Percentiles rank a stretch among this genome's conserved stretches.
phyloP scores from a whole-genome alignment of 2,888 invertebrate species.

The Pecten maximus region DNA sequence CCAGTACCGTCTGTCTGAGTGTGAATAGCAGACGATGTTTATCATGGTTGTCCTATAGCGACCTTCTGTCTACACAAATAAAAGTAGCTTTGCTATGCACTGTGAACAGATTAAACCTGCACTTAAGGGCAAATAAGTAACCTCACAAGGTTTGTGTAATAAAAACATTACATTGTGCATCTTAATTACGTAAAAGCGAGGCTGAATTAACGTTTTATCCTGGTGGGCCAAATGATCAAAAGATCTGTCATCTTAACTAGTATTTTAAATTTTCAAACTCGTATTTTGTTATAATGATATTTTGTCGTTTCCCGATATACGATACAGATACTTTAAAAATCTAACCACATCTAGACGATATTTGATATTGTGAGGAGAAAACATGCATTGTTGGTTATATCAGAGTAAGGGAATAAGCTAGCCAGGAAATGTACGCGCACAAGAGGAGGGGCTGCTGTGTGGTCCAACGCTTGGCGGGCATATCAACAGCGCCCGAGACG shows the following conservation, averaged over 20 bases:
- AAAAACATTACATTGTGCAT: slow-evolving; percentile 33
- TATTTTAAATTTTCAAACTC: neutral
- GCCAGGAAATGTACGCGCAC: neutral
- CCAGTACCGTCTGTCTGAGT: neutral
- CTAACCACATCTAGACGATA: neutral
- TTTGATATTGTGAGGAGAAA: neutral
- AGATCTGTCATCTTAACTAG: neutral
- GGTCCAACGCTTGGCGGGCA: neutral
- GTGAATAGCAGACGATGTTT: neutral
- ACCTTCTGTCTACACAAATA: neutral
- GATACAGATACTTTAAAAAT: neutral
- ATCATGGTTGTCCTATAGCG: neutral
- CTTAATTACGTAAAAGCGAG: slow-evolving; percentile 1
- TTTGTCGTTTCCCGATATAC: neutral
- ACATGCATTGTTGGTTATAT: neutral
- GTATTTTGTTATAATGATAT: neutral
- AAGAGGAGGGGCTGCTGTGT: neutral
- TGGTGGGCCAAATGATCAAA: neutral
- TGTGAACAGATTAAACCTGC: slow-evolving; percentile 25
- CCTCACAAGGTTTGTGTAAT: neutral
- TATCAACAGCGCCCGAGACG: neutral
- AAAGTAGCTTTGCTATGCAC: neutral
- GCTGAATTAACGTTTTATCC: neutral
- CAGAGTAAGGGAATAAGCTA: neutral
- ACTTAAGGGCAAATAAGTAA: slow-evolving; percentile 25